Evolutionary conservation across 2,888 invertebrate species (phyloP), one percentile per base, ranked within the genome.

Genomic region (Macrophya annulata): DNA sequence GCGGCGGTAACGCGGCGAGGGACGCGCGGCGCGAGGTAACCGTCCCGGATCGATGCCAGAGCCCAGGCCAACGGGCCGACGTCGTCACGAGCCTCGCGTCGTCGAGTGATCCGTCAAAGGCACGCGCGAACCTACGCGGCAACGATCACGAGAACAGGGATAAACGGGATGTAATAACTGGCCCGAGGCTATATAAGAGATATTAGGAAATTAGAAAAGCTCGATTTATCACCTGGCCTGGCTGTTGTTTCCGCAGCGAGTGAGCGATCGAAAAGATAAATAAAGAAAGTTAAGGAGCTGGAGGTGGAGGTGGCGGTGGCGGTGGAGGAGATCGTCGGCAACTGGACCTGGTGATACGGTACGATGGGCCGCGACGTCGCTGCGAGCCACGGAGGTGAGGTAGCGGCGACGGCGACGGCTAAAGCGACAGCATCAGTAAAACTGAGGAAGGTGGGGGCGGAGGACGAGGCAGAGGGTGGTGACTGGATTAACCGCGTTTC

Each of bases 1-100:
- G 91, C 90, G 93, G 91, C 89, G 92, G 90, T 81, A 65, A 51
- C 72, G 65, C 43, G 65, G 48, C 43, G 65, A 31, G 81, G 43
- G 81, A 81, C 40, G 81, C 40, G 51, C 45, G 81, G n/a, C n/a
- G 83, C 40, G 83, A 40, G 72, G 72, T 45, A 21, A 45, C 21
- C n/a, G 65, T 71, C 15, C n/a, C 71, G 83, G 83, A 83, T 83
- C 83, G 83, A 83, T 83, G 68, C 68, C 83, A 83, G 83, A 83
- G 83, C 83, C 83, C 83, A 83, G 83, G 83, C 83, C 68, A 83
- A 71, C 83, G 51, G 48, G 83, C 83, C 25, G 81, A 81, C 81
- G 68, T 48, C 83, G 65, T 71, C 68, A 83, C 83, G 83, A 83
- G 83, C 83, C 65, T 83, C 83, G 81, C 62, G 40, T 81, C 81